Conservation (phyloP, 2,888 invertebrate species). For the Nysson spinosus region DNA sequence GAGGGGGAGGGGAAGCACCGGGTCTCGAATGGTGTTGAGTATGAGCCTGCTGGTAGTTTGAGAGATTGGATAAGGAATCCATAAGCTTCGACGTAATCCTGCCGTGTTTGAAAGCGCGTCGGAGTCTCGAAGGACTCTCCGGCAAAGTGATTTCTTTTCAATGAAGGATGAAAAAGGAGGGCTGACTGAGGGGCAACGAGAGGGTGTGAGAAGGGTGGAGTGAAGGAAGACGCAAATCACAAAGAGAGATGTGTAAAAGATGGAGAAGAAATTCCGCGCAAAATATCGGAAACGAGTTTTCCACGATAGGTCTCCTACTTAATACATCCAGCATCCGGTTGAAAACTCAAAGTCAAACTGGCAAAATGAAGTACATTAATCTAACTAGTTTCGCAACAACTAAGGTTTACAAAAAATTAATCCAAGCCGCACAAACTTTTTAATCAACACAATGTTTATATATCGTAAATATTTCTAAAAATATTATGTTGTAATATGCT, state of each 20-base stretch:
- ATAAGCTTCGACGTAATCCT: constrained; percentile 63
- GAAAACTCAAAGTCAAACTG: no score
- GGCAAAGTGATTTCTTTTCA: constrained; percentile 51
- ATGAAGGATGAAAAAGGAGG: constrained; percentile 31
- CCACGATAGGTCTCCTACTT: constrained; percentile 6
- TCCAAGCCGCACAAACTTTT: no score
- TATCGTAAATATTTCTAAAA: no score
- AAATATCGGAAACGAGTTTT: constrained; percentile 32
- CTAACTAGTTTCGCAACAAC: no score
- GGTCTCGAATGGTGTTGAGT: constrained; percentile 11
- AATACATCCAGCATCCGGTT: not conserved
- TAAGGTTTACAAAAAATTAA: no score
- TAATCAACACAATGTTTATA: no score
- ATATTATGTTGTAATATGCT: no score
- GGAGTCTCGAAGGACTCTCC: constrained; percentile 46
- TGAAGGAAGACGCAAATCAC: not conserved
- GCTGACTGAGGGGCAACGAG: constrained; percentile 3
- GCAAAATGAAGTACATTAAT: no score
- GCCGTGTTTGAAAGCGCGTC: constrained; percentile 49
- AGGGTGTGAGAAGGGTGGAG: constrained; percentile 1
- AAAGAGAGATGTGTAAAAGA: no score
- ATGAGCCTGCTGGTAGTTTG: constrained; percentile 42
- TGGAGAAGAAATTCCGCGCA: constrained; percentile 10
- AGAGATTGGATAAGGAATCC: constrained; percentile 65
- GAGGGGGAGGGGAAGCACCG: constrained; percentile 1